phyloP scores from a whole-genome alignment of 2,797 vertebrate genomes.

The Enteromius unitaeniatus region DNA sequence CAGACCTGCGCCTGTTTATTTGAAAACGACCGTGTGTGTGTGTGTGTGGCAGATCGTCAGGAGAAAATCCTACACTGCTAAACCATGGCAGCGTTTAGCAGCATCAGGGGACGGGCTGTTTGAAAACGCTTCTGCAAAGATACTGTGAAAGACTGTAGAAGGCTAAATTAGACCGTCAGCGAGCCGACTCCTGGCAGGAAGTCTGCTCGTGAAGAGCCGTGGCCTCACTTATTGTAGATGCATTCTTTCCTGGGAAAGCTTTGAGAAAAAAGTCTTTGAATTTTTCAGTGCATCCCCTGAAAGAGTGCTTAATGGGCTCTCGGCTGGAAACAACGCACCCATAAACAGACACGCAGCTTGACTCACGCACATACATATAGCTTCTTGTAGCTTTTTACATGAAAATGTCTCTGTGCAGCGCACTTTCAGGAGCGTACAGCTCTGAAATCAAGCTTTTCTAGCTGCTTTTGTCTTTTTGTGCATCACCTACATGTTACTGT shows the following conservation, averaged over 20 bases:
- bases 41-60: neutral
- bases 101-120: slow-evolving; percentile 5
- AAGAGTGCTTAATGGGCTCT: slow-evolving; percentile 40
- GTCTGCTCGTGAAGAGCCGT: slow-evolving; percentile 3
- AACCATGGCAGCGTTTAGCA: neutral
- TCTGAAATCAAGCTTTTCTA: neutral
- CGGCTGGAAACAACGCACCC: slow-evolving; percentile 23
- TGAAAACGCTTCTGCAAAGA: slow-evolving; percentile 2
- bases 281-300: slow-evolving; percentile 33
- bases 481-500: neutral
- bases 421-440: neutral
- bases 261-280: slow-evolving; percentile 32
- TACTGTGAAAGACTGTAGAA: neutral
- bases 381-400: neutral
- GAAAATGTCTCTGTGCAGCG: neutral
- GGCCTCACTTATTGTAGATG: slow-evolving; percentile 22
- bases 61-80: neutral
- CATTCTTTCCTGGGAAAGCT: slow-evolving; percentile 25
- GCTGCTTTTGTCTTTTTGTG: neutral
- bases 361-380: neutral
- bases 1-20: neutral
- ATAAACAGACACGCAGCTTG: slow-evolving; percentile 10
- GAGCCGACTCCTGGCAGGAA: neutral
- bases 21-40: neutral
- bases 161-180: neutral